phyloP scores from a whole-genome alignment of 2,888 invertebrate genomes.

The Phorcus lineatus region DNA sequence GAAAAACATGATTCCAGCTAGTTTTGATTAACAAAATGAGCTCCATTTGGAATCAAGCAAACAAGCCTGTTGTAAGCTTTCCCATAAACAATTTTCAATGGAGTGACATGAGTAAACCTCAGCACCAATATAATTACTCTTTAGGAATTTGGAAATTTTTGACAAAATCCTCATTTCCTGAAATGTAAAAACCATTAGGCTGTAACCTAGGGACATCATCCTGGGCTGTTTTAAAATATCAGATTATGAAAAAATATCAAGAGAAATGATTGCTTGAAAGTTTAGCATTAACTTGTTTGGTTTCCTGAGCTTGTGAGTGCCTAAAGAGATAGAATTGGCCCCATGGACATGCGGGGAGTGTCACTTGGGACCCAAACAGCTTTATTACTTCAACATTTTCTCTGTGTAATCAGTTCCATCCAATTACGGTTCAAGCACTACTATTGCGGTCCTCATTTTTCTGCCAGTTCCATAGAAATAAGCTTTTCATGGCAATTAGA shows the following conservation, averaged over 20 bases:
- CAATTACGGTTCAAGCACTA: not conserved
- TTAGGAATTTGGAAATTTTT: not conserved
- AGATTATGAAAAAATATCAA: not conserved
- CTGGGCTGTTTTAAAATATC: not conserved
- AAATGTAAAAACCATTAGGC: not conserved
- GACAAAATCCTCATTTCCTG: not conserved
- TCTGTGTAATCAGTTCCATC: not conserved
- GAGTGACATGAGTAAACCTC: too few relatives aligned
- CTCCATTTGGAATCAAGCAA: too few relatives aligned
- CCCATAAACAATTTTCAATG: too few relatives aligned
- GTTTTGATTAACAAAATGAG: too few relatives aligned
- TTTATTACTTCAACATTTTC: constrained; percentile 6
- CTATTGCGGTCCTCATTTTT: not conserved
- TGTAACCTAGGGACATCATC: not conserved
- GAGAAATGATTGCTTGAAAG: not conserved
- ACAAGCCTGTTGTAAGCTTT: too few relatives aligned
- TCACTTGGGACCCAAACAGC: not conserved
- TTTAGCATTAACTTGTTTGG: not conserved
- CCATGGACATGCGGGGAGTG: not conserved
- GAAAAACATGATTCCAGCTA: too few relatives aligned
- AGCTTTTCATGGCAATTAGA: constrained; percentile 4
- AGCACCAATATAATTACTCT: too few relatives aligned
- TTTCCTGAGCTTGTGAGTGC: not conserved
- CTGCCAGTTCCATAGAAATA: not conserved
- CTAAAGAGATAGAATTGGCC: not conserved